phyloP scores from a whole-genome alignment of 2,888 invertebrate species.

The Phyllotreta cruciferae region DNA sequence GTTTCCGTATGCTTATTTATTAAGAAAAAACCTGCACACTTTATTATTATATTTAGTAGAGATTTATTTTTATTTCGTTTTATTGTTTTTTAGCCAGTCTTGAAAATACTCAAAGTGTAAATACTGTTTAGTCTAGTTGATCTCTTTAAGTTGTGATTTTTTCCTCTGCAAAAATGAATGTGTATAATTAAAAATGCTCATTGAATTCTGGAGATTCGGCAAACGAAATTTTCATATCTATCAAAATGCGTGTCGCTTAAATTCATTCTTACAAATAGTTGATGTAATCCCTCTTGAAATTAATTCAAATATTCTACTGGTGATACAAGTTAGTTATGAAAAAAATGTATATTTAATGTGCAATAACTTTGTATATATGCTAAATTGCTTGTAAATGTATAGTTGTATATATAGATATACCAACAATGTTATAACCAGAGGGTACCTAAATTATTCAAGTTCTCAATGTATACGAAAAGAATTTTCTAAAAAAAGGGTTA shows the following conservation, averaged over 20 bases:
- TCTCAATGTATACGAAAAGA: conserved; percentile 57
- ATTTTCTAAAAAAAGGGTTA: conserved; percentile 19
- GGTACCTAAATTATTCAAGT: conserved; percentile 39
- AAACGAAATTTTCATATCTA: conserved; percentile 35
- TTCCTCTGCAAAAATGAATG: conserved; percentile 46
- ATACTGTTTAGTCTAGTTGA: conserved; percentile 54
- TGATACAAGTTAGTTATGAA: conserved; percentile 40
- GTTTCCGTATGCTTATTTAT: conserved; percentile 48
- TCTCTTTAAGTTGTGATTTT: conserved; percentile 57
- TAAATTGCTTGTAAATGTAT: conserved; percentile 59
- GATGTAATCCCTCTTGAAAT: conserved; percentile 32
- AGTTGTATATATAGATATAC: conserved; percentile 56
- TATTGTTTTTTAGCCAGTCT: conserved; percentile 52
- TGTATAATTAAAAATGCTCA: conserved; percentile 55
- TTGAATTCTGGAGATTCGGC: conserved; percentile 33
- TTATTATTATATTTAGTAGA: conserved; percentile 36
- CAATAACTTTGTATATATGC: conserved; percentile 61
- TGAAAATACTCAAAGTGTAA: conserved; percentile 57
- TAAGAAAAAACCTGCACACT: conserved; percentile 34
- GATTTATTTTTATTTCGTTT: conserved; percentile 21
- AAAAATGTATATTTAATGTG: conserved; percentile 59
- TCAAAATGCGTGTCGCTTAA: conserved; percentile 43
- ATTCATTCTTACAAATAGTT: conserved; percentile 41
- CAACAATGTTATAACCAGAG: conserved; percentile 38
- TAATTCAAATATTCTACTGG: conserved; percentile 36